Evolutionary conservation across 2,797 vertebrate species (phyloP).

Genomic region (Rhyacichthys aspro): DNA sequence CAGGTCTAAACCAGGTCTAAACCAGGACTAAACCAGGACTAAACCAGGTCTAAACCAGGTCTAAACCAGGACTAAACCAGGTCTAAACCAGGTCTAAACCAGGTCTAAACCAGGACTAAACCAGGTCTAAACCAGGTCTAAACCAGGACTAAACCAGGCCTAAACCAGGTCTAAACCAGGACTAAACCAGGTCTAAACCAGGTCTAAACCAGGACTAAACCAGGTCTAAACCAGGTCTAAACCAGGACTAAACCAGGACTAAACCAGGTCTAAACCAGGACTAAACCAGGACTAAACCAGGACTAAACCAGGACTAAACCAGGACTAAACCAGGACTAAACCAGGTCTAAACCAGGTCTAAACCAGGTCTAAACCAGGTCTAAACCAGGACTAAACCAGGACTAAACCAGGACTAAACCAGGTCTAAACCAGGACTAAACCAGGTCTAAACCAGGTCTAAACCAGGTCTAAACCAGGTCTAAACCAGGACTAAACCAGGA

Average conservation of each 20-base stretch:
- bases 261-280: not conserved
- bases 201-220: not conserved
- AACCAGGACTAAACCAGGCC: not conserved
- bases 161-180: not conserved
- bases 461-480: not conserved
- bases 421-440: not conserved
- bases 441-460: not conserved
- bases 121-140: not conserved
- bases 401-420: not conserved
- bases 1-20: not conserved
- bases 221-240: not conserved
- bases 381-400: not conserved
- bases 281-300: not conserved
- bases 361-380: no score
- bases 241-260: not conserved
- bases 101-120: not conserved
- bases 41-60: not conserved
- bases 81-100: not conserved
- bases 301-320: not conserved
- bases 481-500: not conserved
- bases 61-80: not conserved
- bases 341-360: not conserved
- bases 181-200: not conserved
- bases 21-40: not conserved
- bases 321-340: not conserved